Conservation (phyloP, 2,888 invertebrate genomes). For the Luperina nickerlii region DNA sequence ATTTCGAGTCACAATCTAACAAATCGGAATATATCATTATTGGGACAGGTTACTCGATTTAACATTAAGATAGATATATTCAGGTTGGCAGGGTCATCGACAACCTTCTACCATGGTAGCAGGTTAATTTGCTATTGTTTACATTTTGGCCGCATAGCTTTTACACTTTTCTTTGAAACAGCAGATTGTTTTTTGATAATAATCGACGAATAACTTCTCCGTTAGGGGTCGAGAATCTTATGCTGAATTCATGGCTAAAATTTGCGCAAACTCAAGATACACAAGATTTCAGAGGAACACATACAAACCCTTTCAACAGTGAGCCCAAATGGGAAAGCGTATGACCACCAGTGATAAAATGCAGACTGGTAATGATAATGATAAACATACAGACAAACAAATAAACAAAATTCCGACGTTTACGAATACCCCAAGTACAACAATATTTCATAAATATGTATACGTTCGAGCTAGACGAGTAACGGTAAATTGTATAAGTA, state of each 20-base stretch:
- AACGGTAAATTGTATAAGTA: conserved; percentile 55
- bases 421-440: conserved; percentile 12
- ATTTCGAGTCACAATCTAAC: not conserved
- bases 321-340: not conserved
- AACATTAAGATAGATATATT: not conserved
- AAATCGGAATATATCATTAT: not conserved
- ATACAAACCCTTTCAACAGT: not conserved
- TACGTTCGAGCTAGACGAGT: conserved; percentile 42
- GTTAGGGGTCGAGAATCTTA: not conserved
- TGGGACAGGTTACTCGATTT: not conserved
- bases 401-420: conserved; percentile 1
- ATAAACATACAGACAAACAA: conserved; percentile 7
- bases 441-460: conserved; percentile 45
- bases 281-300: not conserved
- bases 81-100: not conserved
- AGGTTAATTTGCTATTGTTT: too few relatives aligned
- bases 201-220: too few relatives aligned
- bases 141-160: too few relatives aligned
- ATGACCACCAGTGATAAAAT: not conserved
- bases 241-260: not conserved
- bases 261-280: not conserved
- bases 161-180: too few relatives aligned
- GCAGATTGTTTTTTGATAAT: too few relatives aligned
- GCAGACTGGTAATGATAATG: not conserved
- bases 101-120: not conserved